phyloP scores from a whole-genome alignment of 2,113 vertebrate genomes.

The Pollachius pollachius region DNA sequence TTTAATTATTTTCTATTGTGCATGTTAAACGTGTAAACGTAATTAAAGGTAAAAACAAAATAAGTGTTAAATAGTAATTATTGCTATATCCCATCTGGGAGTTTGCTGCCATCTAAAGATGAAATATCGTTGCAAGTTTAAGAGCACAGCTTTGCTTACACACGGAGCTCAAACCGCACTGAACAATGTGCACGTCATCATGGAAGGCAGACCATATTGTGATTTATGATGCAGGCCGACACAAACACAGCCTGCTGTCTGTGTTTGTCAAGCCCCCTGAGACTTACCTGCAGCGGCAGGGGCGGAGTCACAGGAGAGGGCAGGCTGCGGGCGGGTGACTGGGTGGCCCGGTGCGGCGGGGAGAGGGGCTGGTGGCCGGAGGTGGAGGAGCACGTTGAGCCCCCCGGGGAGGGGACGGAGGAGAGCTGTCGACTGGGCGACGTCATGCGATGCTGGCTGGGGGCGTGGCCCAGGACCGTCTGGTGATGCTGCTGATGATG shows the following conservation, averaged over 20 bases:
- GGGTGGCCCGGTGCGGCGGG: constrained; percentile 86
- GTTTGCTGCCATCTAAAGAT: constrained; percentile 8
- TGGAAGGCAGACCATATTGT: no score
- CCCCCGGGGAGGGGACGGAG: constrained; percentile 62
- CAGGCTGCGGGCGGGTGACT: constrained; percentile 88
- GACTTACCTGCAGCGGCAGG: constrained; percentile 86
- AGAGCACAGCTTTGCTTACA: no score
- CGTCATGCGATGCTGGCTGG: constrained; percentile 75
- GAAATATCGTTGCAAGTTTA: no score
- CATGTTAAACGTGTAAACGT: no score
- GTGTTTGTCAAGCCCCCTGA: no score
- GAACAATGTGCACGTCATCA: no score
- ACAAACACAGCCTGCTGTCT: no score
- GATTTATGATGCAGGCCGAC: no score
- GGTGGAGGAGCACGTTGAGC: constrained; percentile 78
- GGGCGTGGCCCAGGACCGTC: constrained; percentile 66
- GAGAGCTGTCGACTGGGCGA: constrained; percentile 76
- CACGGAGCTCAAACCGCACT: no score
- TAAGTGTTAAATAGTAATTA: no score
- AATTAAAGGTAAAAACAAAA: no score
- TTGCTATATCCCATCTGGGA: neutral
- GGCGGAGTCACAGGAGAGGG: constrained; percentile 90
- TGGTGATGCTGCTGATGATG: constrained; percentile 71
- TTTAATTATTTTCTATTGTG: no score
- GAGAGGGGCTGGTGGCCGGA: constrained; percentile 75